Percentiles rank a stretch among this genome's conserved stretches.
phyloP scores from a whole-genome alignment of 2,113 vertebrate genomes.

The Galbula dea region DNA sequence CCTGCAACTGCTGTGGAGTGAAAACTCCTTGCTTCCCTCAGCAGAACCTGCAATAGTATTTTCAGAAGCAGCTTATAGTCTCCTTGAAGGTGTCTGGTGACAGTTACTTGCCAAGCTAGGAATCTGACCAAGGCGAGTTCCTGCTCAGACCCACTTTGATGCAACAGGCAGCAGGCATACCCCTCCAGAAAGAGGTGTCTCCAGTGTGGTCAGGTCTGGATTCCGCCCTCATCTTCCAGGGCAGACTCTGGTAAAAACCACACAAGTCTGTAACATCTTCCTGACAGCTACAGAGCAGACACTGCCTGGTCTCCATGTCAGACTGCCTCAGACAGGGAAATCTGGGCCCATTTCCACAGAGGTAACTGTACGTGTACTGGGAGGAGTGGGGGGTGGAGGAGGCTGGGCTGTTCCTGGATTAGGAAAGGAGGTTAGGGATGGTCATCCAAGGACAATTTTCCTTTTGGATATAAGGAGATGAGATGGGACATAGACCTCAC shows the following conservation, averaged over 20 bases:
- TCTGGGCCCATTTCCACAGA: neutral
- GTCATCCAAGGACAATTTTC: neutral
- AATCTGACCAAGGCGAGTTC: neutral
- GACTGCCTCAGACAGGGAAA: fast-evolving
- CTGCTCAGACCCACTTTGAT: neutral
- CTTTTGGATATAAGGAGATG: neutral
- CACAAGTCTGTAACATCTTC: neutral
- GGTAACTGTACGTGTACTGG: neutral
- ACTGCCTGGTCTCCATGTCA: neutral
- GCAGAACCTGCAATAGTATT: conserved; percentile 79
- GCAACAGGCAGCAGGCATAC: neutral
- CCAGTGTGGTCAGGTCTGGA: neutral
- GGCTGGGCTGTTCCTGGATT: neutral
- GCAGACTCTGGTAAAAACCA: neutral
- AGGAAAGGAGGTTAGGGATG: neutral
- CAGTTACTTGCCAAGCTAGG: neutral
- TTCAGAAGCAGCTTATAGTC: neutral
- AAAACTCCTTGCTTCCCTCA: conserved; percentile 84
- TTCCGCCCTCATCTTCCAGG: neutral
- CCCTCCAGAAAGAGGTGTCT: neutral
- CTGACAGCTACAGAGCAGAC: neutral
- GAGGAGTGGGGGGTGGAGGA: neutral
- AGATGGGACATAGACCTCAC: neutral
- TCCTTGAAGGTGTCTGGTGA: neutral
- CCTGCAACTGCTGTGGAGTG: conserved; percentile 69